Evolutionary conservation across 2,888 invertebrate species (phyloP), one percentile per base, ranked within the genome.

Genomic region (Stenolophus ochropezus): DNA sequence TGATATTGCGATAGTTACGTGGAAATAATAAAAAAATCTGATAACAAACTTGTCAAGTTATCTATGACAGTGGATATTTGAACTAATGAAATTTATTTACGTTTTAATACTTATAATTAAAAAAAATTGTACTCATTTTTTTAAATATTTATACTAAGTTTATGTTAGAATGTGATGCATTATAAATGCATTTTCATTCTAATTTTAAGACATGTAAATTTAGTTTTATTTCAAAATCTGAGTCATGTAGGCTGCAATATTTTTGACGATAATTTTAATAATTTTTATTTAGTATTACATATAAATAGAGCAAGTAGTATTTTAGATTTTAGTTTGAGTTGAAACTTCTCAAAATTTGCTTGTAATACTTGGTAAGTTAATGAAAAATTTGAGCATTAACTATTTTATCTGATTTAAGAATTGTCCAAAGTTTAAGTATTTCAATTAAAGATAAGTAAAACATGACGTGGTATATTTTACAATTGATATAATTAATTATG

Each of bases 261-360:
- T n/a, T n/a, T 51, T 75, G 11, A 75, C 75, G n/a, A 56, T 56
- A 75, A 53, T 75, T 75, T 25, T 49, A 77, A 77, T 77, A 77
- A 61, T 77, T 61, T 77, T 77, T 77, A 21, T 58, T 14, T 61
- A 77, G n/a, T n/a, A 56, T 56, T 77, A 18, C 42, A 14, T 77
- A 77, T 77, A 77, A 77, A 77, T 77, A 77, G 61, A 21, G 11
- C 21, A 3, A 4, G 20, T 27, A 8, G 11, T 33, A 16, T 69
- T 61, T 56, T 61, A 75, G 58, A 76, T 56, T 76, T 74, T 49
- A 53, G 23, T 51, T 21, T 74, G 16, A 53, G 56, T 56, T 53
- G 53, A 25, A 61, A 14, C 20, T 18, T 27, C 65, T n/a, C n/a
- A n/a, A 23, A 23, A 61, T 14, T 61, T 61, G 11, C 6, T 6